These are phyloP conservation scores for Paragorgia papillata DNA, from an alignment of 92 coral and sea anemone species.

Conservation along the genomic window DNA sequence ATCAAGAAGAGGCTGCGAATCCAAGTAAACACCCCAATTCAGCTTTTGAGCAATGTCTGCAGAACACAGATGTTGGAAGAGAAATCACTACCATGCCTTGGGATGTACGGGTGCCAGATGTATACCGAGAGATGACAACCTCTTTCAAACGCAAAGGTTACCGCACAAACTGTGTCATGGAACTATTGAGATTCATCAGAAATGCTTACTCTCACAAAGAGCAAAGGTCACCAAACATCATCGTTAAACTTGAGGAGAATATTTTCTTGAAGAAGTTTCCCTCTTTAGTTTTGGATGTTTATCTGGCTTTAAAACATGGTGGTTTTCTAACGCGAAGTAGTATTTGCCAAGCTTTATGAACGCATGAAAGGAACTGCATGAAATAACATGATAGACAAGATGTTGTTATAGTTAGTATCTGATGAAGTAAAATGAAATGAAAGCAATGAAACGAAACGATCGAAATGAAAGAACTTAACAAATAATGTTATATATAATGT, in stretches of 20 bases:
- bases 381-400: too few species aligned
- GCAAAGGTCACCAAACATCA: constrained; percentile 19
- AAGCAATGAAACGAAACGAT: too few species aligned
- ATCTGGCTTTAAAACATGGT: constrained; percentile 11
- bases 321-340: constrained; percentile 5
- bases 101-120: constrained; percentile 20
- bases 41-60: constrained; percentile 24
- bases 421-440: too few species aligned
- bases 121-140: constrained; percentile 45
- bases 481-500: too few species aligned
- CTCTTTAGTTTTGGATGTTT: constrained; percentile 31
- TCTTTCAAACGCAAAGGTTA: constrained; percentile 18
- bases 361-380: too few species aligned
- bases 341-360: neutral
- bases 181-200: constrained; percentile 58
- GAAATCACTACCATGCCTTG: constrained; percentile 14
- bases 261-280: constrained; percentile 33
- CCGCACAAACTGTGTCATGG: constrained; percentile 46
- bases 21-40: constrained; percentile 28
- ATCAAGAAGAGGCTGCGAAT: constrained; percentile 42
- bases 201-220: constrained; percentile 52
- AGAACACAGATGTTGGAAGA: constrained; percentile 9
- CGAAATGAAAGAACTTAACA: too few species aligned
- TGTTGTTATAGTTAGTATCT: too few species aligned
- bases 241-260: constrained; percentile 22